Conservation (phyloP, 2,113 vertebrate species). For the Onychorhynchus coronatus region DNA sequence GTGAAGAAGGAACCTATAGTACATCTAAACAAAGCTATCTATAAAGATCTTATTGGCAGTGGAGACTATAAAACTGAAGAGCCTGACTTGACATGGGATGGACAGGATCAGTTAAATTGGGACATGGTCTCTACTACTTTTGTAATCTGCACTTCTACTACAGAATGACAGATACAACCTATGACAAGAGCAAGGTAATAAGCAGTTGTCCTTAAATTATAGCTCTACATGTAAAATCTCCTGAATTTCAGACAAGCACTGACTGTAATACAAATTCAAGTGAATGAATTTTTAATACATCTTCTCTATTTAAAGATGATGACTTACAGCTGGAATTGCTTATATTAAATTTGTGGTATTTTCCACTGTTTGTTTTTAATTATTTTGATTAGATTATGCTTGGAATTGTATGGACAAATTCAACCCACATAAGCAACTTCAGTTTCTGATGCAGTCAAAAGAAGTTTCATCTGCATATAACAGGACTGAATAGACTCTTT, state of each 20-base stretch:
- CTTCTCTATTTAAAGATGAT: constrained; percentile 64
- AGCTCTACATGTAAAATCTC: constrained; percentile 48
- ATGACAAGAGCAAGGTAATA: constrained; percentile 59
- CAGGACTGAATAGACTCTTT: neutral
- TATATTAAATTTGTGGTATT: constrained; percentile 71
- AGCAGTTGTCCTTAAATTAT: constrained; percentile 58
- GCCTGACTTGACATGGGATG: constrained; percentile 39
- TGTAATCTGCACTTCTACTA: constrained; percentile 37
- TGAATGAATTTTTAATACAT: constrained; percentile 67
- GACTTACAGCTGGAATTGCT: constrained; percentile 64
- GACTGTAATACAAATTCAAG: constrained; percentile 67
- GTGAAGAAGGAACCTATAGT: constrained; percentile 55
- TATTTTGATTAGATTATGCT: constrained; percentile 69
- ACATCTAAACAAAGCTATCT: constrained; percentile 53
- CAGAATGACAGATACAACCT: constrained; percentile 1
- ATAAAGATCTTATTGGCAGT: constrained; percentile 53
- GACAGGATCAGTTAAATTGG: constrained; percentile 62
- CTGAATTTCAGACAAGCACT: constrained; percentile 56
- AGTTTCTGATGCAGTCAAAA: constrained; percentile 14
- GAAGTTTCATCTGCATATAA: neutral
- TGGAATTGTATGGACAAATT: constrained; percentile 46
- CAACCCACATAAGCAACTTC: constrained; percentile 47
- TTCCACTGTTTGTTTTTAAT: constrained; percentile 71
- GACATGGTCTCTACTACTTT: constrained; percentile 34
- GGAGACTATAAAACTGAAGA: constrained; percentile 58